Evolutionary conservation across 1,140 invertebrate genomes (phyloP), one percentile per base, ranked within the genome.

Genomic region (Orchestia grillus): DNA sequence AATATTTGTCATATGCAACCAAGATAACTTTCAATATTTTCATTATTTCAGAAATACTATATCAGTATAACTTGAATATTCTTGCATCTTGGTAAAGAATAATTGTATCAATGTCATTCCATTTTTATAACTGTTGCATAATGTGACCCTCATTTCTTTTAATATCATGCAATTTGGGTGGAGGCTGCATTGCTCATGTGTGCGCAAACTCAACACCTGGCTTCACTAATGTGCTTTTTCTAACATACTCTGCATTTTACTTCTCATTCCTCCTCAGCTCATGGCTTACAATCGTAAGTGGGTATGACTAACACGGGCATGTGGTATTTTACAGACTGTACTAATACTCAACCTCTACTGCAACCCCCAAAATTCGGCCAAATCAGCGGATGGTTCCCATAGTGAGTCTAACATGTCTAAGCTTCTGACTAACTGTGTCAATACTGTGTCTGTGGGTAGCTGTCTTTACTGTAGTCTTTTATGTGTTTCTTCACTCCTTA

Each of bases 291-390:
- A 77, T 47, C 19, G 92, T 94, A 94, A 94, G 92, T 94, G 92
- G 44, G 92, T 94, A 94, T 94, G 41, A 94, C 92, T 94, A 94
- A 94, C 92, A 45, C 40, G 96, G 96, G 91, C 96, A 96, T 96
- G 96, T 97, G 92, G 92, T 94, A 94, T 94, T 94, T 98, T 97
- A 53, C 98, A 99, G 98, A 99, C 99, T 96, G 99, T 99, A 96
- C 97, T 99, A 88, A 97, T 99, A 40, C 99, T 99, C 98, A 99
- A 99, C 98, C 97, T 99, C 91, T 99, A 99, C 97, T 98, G 99
- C n/a, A 99, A 99, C 97, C 99, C 99, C 95, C 99, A 99, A 97
- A 99, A 99, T 97, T 99, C 99, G 87, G 99, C 99, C 0, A 99
- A 99, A 97, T 99, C 99, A 97, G 99, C 99, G 57, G 99, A 99